Base-by-base conservation (phyloP, 2,113 vertebrate genomes). In the Notothenia coriiceps region DNA sequence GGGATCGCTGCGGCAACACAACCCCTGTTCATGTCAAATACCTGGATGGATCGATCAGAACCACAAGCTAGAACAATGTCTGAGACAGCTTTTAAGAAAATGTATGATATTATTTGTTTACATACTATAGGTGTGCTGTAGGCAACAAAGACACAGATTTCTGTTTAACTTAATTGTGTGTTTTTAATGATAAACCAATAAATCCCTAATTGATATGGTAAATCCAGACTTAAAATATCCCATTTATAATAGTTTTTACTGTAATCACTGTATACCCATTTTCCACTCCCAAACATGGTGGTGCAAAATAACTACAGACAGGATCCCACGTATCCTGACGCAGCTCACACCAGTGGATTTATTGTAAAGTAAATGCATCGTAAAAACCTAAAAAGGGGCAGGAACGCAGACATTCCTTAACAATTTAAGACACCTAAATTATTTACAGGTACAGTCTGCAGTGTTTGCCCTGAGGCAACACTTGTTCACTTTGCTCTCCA, bases 1-100 rank as follows among this genome's bases (percentile, higher is more conserved):
- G 86, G 87, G 61, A 96, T 86, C 70, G 92, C 44, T 2, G 96
- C 94, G 4, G 86, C 80, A 10, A 96, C 95, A 57, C 83, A 54
- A 52, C 94, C 95, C 11, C 75, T 92, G 65, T 97, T 97, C 91
- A 98, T 95, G 88, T 99, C 96, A 82, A 97, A 96, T 15, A 96
- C 87, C 82, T 97, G 96, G 85, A 98, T 18, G 0, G 96, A 89
- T 71, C 93, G 87, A 89, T 97, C 95, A 14, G 95, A 93, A 40
- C 95, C 95, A 68, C 95, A 95, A 22, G 92, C 73, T 70, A 99
- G 91, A 7, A 97, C 92, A 2, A 97, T 91, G 83, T 97, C 97
- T 98, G 88, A 33, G 29, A n/a, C 8, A 56, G 33, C 11, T 78
- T 83, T 88, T 82, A 88, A 89, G 89, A 70, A 82, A 86, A 54